A percentile compares a stretch with the other conserved stretches of the same genome.
Conservation (phyloP, 2,888 invertebrate genomes). For the Hirtodrosophila cameraria region DNA sequence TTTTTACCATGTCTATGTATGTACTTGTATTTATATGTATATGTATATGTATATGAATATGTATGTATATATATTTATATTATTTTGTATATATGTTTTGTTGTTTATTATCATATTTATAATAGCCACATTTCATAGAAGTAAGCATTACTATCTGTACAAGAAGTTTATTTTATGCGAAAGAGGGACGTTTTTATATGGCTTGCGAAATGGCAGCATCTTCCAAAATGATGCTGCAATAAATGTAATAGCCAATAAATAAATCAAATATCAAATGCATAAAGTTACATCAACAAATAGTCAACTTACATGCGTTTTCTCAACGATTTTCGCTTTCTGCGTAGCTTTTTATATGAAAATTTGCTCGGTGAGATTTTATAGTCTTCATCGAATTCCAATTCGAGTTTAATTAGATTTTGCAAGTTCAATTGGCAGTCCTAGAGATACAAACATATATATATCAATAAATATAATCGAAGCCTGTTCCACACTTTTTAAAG, state of each 20-base stretch:
- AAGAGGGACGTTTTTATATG: constrained; percentile 48
- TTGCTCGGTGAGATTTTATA: constrained; percentile 84
- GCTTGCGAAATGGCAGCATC: constrained; percentile 24
- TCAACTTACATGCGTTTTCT: constrained; percentile 80
- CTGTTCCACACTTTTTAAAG: too few relatives aligned
- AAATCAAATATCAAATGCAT: constrained; percentile 7
- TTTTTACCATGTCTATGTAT: constrained; percentile 8
- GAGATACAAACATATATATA: background rate
- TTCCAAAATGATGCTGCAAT: constrained; percentile 52
- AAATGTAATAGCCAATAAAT: background rate
- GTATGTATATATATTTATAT: constrained; percentile 30
- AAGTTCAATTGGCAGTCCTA: constrained; percentile 84
- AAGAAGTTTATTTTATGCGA: constrained; percentile 52
- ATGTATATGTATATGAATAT: constrained; percentile 20
- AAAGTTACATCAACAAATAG: constrained; percentile 13
- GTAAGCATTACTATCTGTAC: constrained; percentile 74
- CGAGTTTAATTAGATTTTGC: constrained; percentile 84
- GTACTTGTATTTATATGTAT: constrained; percentile 9
- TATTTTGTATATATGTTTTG: constrained; percentile 19
- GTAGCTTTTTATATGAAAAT: constrained; percentile 83
- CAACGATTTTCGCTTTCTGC: constrained; percentile 82
- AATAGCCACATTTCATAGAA: constrained; percentile 75
- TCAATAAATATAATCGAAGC: background rate
- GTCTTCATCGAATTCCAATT: constrained; percentile 84
- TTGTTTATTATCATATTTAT: constrained; percentile 65